phyloP scores from a whole-genome alignment of 2,888 invertebrate species.

The Bembecia ichneumoniformis region DNA sequence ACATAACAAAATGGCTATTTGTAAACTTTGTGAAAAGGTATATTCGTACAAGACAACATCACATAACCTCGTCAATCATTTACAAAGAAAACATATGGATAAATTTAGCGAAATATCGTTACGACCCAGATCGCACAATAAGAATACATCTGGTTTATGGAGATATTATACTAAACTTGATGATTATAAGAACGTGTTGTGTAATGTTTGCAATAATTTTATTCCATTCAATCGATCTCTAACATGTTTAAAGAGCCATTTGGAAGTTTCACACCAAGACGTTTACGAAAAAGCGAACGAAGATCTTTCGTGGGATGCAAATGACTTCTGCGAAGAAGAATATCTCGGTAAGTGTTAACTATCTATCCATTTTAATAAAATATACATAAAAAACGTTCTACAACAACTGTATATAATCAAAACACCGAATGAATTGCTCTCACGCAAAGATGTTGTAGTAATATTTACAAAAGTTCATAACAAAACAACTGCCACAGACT shows the following conservation, averaged over 20 bases:
- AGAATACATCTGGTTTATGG: not conserved
- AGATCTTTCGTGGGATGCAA: not conserved
- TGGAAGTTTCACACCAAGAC: slow-evolving; percentile 2
- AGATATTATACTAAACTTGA: not conserved
- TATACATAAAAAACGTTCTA: too few species aligned
- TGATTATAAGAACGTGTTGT: not conserved
- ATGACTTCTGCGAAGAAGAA: not conserved
- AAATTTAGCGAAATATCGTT: too few species aligned
- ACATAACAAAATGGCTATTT: not conserved
- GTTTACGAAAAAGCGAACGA: not conserved
- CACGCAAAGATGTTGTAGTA: too few species aligned
- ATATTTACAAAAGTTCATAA: too few species aligned
- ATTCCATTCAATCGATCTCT: slow-evolving; percentile 13
- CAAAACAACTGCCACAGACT: too few species aligned
- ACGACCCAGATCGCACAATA: too few species aligned
- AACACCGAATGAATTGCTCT: too few species aligned
- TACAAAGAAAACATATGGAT: not conserved
- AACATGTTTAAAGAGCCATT: slow-evolving; percentile 13
- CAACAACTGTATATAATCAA: too few species aligned
- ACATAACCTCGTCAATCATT: not conserved
- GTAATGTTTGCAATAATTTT: slow-evolving; percentile 11
- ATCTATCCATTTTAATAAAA: too few species aligned
- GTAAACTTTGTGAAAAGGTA: not conserved
- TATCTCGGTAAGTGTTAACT: too few species aligned
- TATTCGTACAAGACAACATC: not conserved